Conservation (phyloP, 92 coral and sea anemone genomes). For the Hydrozoanthus gracilis region DNA sequence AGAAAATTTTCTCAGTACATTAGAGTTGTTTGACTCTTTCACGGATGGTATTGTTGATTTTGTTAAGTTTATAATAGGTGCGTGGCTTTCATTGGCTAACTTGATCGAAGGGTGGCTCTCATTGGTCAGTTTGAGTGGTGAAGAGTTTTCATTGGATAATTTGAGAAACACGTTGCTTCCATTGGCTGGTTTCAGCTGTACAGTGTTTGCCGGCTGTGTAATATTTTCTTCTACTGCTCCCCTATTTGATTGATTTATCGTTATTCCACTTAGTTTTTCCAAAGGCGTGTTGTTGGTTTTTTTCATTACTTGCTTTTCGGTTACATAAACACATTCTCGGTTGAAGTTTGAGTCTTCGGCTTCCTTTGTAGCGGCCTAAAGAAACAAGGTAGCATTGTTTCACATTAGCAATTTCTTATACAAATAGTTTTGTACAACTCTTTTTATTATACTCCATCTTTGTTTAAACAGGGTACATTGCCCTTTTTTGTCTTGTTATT, state of each 20-base stretch:
- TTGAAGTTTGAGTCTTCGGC: slow-evolving; percentile 82
- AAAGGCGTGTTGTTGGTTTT: slow-evolving; percentile 18
- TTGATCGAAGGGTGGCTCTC: neutral
- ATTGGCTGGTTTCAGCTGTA: neutral
- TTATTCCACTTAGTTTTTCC: slow-evolving; percentile 38
- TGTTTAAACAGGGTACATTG: no score
- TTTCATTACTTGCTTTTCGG: slow-evolving; percentile 42
- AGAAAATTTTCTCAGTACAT: neutral
- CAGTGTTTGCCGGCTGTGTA: neutral
- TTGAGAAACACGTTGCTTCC: neutral
- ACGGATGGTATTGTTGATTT: slow-evolving; percentile 16
- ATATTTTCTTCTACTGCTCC: slow-evolving; percentile 4
- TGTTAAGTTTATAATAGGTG: neutral
- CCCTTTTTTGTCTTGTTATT: no score
- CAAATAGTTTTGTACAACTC: no score
- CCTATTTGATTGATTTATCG: slow-evolving; percentile 37
- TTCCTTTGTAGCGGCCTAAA: slow-evolving; percentile 68
- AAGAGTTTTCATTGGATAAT: neutral
- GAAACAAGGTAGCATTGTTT: neutral
- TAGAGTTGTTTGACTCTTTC: neutral
- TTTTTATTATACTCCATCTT: no score
- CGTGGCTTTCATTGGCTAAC: neutral
- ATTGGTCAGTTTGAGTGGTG: neutral
- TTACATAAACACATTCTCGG: slow-evolving; percentile 78
- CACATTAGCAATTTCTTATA: neutral